Evolutionary conservation across 2,888 invertebrate genomes (phyloP), one percentile per base, ranked within the genome.

Genomic region (Eristalis tenax): DNA sequence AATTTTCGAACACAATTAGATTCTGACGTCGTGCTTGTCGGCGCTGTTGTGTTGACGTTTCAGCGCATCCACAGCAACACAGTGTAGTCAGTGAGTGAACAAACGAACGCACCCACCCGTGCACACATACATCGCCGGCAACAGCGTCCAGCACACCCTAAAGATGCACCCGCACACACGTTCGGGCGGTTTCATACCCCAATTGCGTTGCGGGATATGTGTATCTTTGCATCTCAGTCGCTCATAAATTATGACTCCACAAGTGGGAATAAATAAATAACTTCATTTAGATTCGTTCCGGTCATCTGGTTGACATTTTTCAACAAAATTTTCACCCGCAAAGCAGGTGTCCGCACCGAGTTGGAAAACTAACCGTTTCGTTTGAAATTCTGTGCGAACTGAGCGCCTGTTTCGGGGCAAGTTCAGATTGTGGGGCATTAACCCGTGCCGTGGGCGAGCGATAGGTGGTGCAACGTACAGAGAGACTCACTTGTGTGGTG

Each of bases 361-460:
- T 50, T 18, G 18, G 8, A 13, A 38, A 13, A 38, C n/a, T 18
- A 32, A 32, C n/a, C 18, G 18, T 15, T n/a, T 15, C 18, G 0
- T 4, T n/a, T n/a, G 15, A 15, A 50, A 40, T 40, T 15, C 43
- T 6, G 43, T 43, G 15, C 43, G n/a, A n/a, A 15, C 18, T 50
- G 18, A 50, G n/a, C 18, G 50, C 4, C 18, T 18, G 18, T 50
- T 50, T 50, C 50, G 18, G 26, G 71, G 22, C 73, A 80, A 80
- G 80, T 80, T 73, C 80, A 80, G 10, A n/a, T 50, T 50, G 61
- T 73, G 66, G 35, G 68, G 35, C 80, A 63, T 63, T 74, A 50
- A 80, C 80, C 80, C 50, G 56, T 43, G 38, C 80, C 50, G 56
- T 43, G 38, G 68, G 63, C 43, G 57, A 18, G 50, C 18, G 50